phyloP scores from a whole-genome alignment of 2,888 invertebrate species.

The Standfussiana lucernea region DNA sequence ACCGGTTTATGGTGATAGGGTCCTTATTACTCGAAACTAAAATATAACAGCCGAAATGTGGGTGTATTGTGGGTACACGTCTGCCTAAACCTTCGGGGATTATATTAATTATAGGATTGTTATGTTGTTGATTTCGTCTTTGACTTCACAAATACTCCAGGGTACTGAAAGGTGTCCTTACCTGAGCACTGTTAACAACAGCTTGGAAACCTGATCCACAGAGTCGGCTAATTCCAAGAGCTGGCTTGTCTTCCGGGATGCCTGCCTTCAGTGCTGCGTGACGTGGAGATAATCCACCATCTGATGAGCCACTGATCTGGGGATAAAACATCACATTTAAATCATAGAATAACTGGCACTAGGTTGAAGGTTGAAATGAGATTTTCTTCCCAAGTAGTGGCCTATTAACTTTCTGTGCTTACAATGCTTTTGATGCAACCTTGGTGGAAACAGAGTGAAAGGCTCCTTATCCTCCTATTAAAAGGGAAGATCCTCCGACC shows the following conservation, averaged over 20 bases:
- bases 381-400: no score
- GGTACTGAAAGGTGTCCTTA: conserved; percentile 71
- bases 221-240: conserved; percentile 96
- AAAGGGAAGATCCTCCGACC: no score
- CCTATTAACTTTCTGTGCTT: no score
- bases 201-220: conserved; percentile 99
- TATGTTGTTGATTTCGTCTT: background rate
- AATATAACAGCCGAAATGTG: background rate
- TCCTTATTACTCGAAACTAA: background rate
- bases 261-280: conserved; percentile 96
- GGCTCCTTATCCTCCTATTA: no score
- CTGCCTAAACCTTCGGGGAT: background rate
- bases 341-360: background rate
- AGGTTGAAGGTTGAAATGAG: no score
- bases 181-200: conserved; percentile 97
- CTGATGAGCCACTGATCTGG: conserved; percentile 93
- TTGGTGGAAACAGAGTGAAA: no score
- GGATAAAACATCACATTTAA: conserved; percentile 24
- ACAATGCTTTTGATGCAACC: no score
- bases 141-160: background rate
- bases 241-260: conserved; percentile 95
- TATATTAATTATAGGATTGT: accelerated
- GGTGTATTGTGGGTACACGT: background rate
- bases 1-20: background rate
- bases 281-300: conserved; percentile 96